Percentiles rank a stretch among this genome's conserved stretches.
Evolutionary conservation across 2,888 invertebrate genomes (phyloP).

Genomic region (Oxytorus armatus): DNA sequence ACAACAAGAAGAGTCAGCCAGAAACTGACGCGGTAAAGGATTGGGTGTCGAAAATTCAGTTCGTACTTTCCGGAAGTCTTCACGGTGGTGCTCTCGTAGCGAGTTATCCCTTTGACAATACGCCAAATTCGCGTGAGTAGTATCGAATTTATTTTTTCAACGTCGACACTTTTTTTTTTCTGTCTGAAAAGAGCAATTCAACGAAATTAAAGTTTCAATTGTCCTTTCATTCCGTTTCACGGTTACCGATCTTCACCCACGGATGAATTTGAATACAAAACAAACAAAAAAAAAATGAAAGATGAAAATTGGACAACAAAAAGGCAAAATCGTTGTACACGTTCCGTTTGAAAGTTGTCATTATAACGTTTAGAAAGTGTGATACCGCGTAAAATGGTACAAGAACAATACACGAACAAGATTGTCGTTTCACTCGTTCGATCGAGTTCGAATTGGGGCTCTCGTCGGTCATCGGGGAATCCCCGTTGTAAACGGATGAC

Average conservation of each 20-base stretch:
- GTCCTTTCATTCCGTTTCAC: background rate
- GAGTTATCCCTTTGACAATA: slow-evolving; percentile 98
- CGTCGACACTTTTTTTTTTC: background rate
- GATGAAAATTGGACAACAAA: background rate
- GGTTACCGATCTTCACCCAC: no score
- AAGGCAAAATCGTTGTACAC: background rate
- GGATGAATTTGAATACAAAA: background rate
- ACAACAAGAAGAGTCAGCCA: slow-evolving; percentile 95
- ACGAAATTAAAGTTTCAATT: no score
- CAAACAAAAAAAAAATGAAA: background rate
- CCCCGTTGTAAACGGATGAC: no score
- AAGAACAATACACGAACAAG: no score
- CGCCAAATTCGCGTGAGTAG: slow-evolving; percentile 95
- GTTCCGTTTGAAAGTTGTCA: slow-evolving; percentile 16
- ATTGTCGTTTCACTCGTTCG: no score
- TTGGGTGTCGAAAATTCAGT: slow-evolving; percentile 97
- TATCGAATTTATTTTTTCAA: slow-evolving; percentile 3
- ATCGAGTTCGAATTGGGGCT: no score
- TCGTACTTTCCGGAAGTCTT: slow-evolving; percentile 96
- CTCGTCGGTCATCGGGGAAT: no score
- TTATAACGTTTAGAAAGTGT: slow-evolving; percentile 56
- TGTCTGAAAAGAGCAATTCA: background rate
- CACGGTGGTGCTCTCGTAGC: slow-evolving; percentile 98
- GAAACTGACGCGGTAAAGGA: slow-evolving; percentile 97
- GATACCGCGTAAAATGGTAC: slow-evolving; percentile 30